These are phyloP conservation scores for Planiliza haematocheilus DNA, from an alignment of 2,113 vertebrate genomes.

Conservation along the genomic window DNA sequence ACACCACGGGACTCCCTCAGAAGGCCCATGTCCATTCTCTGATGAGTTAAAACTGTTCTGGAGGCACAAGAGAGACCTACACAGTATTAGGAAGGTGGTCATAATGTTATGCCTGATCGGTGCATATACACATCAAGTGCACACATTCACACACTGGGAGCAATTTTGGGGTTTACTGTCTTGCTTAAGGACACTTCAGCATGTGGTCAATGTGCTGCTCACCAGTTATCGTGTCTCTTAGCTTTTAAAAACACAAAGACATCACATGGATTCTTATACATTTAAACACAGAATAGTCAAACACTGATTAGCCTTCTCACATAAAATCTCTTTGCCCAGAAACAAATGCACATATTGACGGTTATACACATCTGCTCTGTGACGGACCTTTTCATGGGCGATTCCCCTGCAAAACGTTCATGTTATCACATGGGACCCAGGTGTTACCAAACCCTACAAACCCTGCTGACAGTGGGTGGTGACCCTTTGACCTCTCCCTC, in stretches of 20 bases:
- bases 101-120: no score
- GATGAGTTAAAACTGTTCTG: no score
- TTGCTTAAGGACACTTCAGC: not conserved
- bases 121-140: no score
- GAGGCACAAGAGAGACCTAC: no score
- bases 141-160: not conserved
- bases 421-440: not conserved
- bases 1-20: no score
- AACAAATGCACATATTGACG: not conserved
- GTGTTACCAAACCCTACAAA: not conserved
- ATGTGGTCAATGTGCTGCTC: no score
- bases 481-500: constrained; percentile 43
- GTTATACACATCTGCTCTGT: not conserved
- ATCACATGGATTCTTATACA: no score
- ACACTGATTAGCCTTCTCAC: fast-evolving
- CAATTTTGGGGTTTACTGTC: no score
- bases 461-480: constrained; percentile 31
- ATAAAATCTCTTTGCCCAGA: not conserved
- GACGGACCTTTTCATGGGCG: constrained; percentile 5
- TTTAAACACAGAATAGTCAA: not conserved
- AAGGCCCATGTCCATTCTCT: no score
- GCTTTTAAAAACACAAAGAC: no score
- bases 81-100: no score
- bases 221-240: no score
- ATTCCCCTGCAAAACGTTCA: constrained; percentile 24